phyloP scores from a whole-genome alignment of 2,797 vertebrate species.

The Lithobates sylvaticus region DNA sequence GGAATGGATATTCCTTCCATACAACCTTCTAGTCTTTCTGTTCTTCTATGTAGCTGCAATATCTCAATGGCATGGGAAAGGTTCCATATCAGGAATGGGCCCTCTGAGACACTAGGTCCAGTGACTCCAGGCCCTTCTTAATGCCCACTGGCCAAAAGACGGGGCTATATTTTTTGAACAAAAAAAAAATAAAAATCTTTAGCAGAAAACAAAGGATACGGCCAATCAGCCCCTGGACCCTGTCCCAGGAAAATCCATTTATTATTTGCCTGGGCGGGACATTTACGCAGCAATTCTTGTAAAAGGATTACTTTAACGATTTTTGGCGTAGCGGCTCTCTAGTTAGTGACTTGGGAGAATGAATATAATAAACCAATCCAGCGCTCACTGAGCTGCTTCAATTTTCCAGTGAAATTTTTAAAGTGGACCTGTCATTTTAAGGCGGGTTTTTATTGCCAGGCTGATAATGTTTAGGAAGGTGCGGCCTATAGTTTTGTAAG shows the following conservation, averaged over 20 bases:
- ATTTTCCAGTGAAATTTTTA: neutral
- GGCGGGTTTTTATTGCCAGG: neutral
- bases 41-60: too few species aligned
- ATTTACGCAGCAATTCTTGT: neutral
- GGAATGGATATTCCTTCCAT: too few species aligned
- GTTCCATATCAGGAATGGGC: neutral
- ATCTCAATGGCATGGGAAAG: too few species aligned
- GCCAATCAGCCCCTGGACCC: neutral
- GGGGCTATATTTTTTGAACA: neutral
- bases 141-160: neutral
- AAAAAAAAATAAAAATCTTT: neutral
- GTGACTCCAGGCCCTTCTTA: neutral
- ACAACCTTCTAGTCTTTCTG: too few species aligned
- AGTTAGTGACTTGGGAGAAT: constrained; percentile 2
- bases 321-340: neutral
- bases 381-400: neutral
- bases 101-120: neutral
- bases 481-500: neutral
- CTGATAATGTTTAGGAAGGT: neutral
- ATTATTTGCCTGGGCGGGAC: constrained; percentile 12
- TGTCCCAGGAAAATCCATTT: neutral
- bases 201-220: neutral
- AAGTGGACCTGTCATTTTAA: neutral
- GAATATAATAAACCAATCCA: neutral
- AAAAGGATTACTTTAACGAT: constrained; percentile 22